Conservation (phyloP, 2,113 vertebrate species). For the Heloderma charlesbogerti region DNA sequence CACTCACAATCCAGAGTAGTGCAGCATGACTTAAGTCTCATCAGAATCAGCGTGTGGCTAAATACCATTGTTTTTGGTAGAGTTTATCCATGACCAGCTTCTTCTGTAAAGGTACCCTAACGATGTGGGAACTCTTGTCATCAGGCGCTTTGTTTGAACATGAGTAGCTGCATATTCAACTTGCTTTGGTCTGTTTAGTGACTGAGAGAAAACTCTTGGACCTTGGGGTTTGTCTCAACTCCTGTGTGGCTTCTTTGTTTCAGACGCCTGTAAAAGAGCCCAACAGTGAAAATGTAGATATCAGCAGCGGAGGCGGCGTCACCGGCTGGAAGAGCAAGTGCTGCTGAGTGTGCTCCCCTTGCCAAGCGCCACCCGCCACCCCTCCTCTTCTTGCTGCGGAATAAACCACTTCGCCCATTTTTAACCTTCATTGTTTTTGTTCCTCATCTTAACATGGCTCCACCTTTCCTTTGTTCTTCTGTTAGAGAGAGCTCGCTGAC, state of each 20-base stretch:
- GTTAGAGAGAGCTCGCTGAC: conserved; percentile 84
- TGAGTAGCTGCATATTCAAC: background rate
- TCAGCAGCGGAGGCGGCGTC: conserved; percentile 95
- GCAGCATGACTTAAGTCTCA: background rate
- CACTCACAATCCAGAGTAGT: background rate
- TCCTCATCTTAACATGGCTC: conserved; percentile 77
- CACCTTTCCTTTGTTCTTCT: conserved; percentile 77
- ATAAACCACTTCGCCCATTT: conserved; percentile 88
- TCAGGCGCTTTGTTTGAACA: background rate
- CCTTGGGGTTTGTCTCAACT: background rate
- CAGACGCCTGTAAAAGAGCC: conserved; percentile 99
- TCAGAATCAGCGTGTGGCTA: background rate
- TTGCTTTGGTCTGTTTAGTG: background rate
- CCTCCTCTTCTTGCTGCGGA: conserved; percentile 82
- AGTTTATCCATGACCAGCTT: background rate
- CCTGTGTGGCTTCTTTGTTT: conserved; percentile 71
- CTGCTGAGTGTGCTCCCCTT: conserved; percentile 84
- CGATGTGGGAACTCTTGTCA: background rate
- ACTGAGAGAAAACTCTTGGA: too few relatives aligned
- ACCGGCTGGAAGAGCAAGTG: conserved; percentile 99
- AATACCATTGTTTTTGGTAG: background rate
- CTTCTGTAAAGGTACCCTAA: background rate
- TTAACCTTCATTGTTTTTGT: conserved; percentile 79
- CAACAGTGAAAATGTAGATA: conserved; percentile 99
- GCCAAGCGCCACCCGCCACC: conserved; percentile 67